These are phyloP conservation scores for Coenobita brevimanus DNA, from an alignment of 1,140 invertebrate species.

Conservation along the genomic window DNA sequence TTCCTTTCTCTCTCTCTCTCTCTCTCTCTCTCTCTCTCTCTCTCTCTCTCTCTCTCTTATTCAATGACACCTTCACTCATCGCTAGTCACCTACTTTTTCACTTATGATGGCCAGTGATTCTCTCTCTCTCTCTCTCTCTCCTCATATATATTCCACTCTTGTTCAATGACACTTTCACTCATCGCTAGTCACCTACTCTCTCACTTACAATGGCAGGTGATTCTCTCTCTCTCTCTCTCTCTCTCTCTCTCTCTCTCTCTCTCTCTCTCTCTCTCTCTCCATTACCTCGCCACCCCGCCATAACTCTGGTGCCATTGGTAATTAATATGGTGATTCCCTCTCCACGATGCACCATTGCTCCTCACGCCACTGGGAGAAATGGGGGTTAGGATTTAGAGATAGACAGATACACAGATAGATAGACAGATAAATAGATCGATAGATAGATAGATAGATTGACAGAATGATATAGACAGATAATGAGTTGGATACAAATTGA, in stretches of 20 bases:
- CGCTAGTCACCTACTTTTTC: background rate
- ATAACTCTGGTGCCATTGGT: too few relatives aligned
- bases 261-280: too few relatives aligned
- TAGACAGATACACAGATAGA: too few relatives aligned
- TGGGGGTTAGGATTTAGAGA: too few relatives aligned
- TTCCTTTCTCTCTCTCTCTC: background rate
- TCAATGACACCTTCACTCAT: background rate
- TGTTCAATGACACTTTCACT: background rate
- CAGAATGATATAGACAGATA: too few relatives aligned
- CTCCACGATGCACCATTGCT: too few relatives aligned
- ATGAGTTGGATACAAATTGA: too few relatives aligned
- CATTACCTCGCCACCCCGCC: too few relatives aligned
- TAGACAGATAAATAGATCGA: too few relatives aligned
- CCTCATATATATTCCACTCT: background rate
- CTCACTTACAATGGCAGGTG: background rate
- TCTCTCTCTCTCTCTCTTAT: background rate
- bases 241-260: constrained; percentile 3
- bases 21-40: background rate
- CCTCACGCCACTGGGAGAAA: too few relatives aligned
- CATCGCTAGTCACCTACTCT: background rate
- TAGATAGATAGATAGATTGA: too few relatives aligned
- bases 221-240: background rate
- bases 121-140: background rate
- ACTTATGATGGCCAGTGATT: background rate
- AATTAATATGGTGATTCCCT: too few relatives aligned